Evolutionary conservation across 2,888 invertebrate genomes (phyloP).

Genomic region (Cosmia pyralina): DNA sequence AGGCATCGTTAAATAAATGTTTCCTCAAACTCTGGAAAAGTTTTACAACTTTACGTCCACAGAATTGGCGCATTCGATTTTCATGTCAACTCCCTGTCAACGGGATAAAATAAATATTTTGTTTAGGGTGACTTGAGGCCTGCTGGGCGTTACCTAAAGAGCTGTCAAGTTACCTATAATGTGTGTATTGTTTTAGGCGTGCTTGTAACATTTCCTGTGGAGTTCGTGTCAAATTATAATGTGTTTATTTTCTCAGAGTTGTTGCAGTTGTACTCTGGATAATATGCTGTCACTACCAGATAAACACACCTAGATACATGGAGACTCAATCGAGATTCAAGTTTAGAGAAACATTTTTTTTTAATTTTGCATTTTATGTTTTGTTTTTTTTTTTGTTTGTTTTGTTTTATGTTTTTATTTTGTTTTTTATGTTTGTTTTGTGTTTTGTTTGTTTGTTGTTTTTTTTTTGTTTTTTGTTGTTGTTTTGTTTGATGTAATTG

Average conservation of each 20-base stretch:
- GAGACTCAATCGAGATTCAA: too few species aligned
- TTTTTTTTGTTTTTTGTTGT: too few species aligned
- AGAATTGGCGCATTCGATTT: constrained; percentile 46
- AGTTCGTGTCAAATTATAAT: background rate
- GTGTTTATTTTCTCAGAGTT: background rate
- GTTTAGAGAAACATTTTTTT: too few species aligned
- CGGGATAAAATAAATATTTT: constrained; percentile 35
- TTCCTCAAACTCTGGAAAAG: constrained; percentile 35
- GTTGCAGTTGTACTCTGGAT: background rate
- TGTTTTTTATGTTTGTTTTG: too few species aligned
- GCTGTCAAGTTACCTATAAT: constrained; percentile 4
- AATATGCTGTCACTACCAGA: background rate
- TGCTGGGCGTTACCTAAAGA: background rate
- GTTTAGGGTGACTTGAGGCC: background rate
- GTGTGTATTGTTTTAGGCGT: background rate
- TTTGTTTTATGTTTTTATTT: too few species aligned
- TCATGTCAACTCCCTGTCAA: constrained; percentile 38
- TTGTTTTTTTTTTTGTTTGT: too few species aligned
- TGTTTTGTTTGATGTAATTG: too few species aligned
- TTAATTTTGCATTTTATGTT: background rate
- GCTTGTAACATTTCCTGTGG: constrained; percentile 9
- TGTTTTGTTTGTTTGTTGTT: too few species aligned
- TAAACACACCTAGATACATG: background rate
- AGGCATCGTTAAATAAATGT: constrained; percentile 45
- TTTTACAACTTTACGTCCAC: constrained; percentile 39